These are phyloP conservation scores for Plagiodera versicolora DNA, from an alignment of 2,888 invertebrate genomes.

Conservation along the genomic window DNA sequence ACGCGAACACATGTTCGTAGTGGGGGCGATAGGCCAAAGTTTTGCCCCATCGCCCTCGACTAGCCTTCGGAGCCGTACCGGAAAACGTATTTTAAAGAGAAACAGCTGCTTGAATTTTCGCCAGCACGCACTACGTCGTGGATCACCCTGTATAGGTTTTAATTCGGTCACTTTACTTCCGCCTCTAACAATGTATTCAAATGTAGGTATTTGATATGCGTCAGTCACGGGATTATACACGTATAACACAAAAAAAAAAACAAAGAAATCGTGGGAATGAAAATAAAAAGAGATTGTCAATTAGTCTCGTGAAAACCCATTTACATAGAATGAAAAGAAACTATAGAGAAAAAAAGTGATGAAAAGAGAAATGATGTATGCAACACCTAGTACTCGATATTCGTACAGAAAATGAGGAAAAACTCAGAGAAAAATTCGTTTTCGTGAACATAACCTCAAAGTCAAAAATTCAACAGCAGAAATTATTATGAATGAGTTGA, in stretches of 20 bases:
- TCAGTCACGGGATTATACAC: neutral
- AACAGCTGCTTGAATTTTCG: too few relatives aligned
- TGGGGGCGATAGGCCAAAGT: too few relatives aligned
- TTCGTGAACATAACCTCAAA: constrained; percentile 9
- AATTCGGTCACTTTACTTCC: neutral
- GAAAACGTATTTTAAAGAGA: too few relatives aligned
- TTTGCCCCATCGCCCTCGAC: too few relatives aligned
- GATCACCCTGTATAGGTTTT: neutral
- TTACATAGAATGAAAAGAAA: neutral
- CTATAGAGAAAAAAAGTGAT: neutral
- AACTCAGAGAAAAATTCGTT: neutral
- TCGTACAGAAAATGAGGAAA: neutral
- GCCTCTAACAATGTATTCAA: neutral
- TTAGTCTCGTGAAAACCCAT: neutral
- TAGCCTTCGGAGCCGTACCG: too few relatives aligned
- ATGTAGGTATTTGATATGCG: neutral
- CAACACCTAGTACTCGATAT: too few relatives aligned
- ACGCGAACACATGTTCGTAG: too few relatives aligned
- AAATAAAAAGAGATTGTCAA: neutral
- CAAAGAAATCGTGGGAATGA: neutral
- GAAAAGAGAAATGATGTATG: too few relatives aligned
- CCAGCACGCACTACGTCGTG: too few relatives aligned
- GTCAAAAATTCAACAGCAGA: too few relatives aligned
- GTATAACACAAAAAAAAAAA: neutral
- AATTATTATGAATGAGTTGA: constrained; percentile 4